Percentiles rank a stretch among this genome's conserved stretches.
phyloP scores from a whole-genome alignment of 2,888 invertebrate species.

The Megaustenia siamemsis region DNA sequence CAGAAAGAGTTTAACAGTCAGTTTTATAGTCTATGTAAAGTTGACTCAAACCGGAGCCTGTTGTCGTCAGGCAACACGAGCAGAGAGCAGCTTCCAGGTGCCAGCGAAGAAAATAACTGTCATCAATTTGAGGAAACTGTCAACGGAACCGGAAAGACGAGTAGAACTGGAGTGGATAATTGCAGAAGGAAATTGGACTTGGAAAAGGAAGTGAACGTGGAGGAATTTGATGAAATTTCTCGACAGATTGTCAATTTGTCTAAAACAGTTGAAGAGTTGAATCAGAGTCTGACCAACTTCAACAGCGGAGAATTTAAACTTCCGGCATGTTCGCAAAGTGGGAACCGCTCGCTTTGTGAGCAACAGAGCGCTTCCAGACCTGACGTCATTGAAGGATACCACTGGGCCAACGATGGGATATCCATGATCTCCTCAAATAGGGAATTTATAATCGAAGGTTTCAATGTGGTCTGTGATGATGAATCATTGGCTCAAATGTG shows the following conservation, averaged over 20 bases:
- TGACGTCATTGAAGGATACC: conserved; percentile 70
- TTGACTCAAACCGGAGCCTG: conserved; percentile 69
- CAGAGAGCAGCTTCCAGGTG: conserved; percentile 19
- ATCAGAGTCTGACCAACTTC: conserved; percentile 71
- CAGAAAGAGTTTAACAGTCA: conserved; percentile 72
- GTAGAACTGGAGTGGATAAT: neutral
- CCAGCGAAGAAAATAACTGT: neutral
- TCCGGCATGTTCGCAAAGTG: neutral
- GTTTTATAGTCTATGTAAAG: conserved; percentile 74
- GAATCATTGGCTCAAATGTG: conserved; percentile 59
- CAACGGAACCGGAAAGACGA: neutral
- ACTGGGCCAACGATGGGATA: conserved; percentile 75
- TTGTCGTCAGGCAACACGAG: conserved; percentile 47
- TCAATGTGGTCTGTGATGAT: conserved; percentile 65
- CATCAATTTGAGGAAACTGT: neutral
- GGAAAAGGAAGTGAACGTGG: conserved; percentile 27
- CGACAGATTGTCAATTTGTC: conserved; percentile 72
- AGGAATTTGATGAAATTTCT: conserved; percentile 73
- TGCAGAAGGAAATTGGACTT: neutral
- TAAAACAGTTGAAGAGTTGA: conserved; percentile 72
- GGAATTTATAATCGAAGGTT: conserved; percentile 67
- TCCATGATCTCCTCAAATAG: conserved; percentile 70
- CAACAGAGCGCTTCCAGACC: neutral
- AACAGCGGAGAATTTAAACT: conserved; percentile 68
- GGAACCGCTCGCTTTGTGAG: neutral